Evolutionary conservation across 1,140 invertebrate species (phyloP).

Genomic region (Theocolax elegans): DNA sequence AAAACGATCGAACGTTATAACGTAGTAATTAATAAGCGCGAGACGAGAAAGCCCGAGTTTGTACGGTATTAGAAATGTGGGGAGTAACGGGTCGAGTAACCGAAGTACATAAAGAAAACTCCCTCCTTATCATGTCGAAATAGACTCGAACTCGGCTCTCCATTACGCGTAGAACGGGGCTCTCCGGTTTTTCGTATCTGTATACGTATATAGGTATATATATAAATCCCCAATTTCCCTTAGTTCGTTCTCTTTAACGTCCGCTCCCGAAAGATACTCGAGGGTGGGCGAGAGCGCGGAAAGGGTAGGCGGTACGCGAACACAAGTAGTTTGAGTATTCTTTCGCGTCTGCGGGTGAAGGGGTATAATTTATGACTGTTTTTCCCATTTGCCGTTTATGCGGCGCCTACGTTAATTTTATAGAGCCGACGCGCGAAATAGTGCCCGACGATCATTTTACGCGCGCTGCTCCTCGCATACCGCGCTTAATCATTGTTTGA

Average conservation of each 20-base stretch:
- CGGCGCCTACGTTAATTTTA: constrained; percentile 33
- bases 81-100: too few species aligned
- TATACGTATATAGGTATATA: too few species aligned
- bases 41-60: too few species aligned
- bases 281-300: background rate
- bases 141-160: too few species aligned
- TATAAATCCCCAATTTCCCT: too few species aligned
- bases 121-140: too few species aligned
- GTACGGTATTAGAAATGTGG: too few species aligned
- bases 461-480: background rate
- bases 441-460: constrained; percentile 22
- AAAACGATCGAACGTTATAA: too few species aligned
- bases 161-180: constrained; percentile 4
- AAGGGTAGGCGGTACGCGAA: background rate
- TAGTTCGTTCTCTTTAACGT: background rate
- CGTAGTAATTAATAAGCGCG: too few species aligned
- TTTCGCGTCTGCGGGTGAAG: constrained; percentile 18
- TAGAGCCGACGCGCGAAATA: background rate
- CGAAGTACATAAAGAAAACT: too few species aligned
- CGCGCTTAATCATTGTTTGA: constrained; percentile 36
- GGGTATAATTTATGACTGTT: constrained; percentile 29
- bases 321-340: constrained; percentile 21
- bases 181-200: background rate
- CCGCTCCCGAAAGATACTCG: constrained; percentile 12
- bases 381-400: constrained; percentile 31